Evolutionary conservation across 2,797 vertebrate species (phyloP).

Genomic region (Rhinatrema bivittatum): DNA sequence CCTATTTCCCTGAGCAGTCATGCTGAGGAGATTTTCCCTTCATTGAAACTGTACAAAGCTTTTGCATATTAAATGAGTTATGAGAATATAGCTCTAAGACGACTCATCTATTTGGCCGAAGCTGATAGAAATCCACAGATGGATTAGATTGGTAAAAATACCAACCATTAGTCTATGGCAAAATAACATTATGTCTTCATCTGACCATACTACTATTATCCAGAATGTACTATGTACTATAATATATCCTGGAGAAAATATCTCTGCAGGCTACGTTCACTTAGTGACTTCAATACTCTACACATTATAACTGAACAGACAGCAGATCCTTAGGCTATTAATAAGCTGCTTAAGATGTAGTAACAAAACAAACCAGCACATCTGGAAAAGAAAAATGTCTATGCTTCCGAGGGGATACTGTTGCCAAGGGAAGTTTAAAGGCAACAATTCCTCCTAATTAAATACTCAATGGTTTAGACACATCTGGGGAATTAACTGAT

Average conservation of each 20-base stretch:
- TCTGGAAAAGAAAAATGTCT: constrained; percentile 9
- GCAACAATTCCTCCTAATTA: constrained; percentile 34
- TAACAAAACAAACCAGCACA: constrained; percentile 9
- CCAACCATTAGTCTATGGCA: constrained; percentile 55
- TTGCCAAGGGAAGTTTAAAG: constrained; percentile 33
- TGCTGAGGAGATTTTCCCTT: constrained; percentile 73
- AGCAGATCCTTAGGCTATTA: constrained; percentile 17
- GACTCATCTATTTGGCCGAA: constrained; percentile 61
- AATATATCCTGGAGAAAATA: no score
- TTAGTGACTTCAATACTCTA: no score
- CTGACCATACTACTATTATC: constrained; percentile 51
- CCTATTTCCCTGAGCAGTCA: constrained; percentile 77
- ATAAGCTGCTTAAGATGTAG: constrained; percentile 5
- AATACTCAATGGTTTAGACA: constrained; percentile 42
- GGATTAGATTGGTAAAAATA: constrained; percentile 55
- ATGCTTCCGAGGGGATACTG: constrained; percentile 14
- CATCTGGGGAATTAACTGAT: constrained; percentile 35
- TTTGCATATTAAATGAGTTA: constrained; percentile 65
- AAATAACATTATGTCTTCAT: constrained; percentile 50
- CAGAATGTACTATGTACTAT: constrained; percentile 55
- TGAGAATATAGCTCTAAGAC: constrained; percentile 49
- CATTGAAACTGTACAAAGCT: constrained; percentile 68
- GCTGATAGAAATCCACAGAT: constrained; percentile 56
- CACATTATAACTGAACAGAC: constrained; percentile 35
- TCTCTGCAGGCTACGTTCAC: no score